Conservation (phyloP, 2,797 vertebrate genomes). For the Mus caroli region DNA sequence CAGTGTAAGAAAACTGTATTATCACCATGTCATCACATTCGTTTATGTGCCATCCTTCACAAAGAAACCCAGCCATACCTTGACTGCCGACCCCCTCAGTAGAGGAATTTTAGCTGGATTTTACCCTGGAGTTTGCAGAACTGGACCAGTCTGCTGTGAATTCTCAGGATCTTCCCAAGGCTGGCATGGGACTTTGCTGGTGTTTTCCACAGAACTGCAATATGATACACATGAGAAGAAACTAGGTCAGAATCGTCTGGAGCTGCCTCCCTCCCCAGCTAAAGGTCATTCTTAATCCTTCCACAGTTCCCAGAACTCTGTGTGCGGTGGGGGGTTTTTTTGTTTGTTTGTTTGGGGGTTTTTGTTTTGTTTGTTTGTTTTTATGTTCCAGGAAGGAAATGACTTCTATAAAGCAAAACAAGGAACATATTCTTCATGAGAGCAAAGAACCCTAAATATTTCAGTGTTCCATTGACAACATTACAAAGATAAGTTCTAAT, state of each 20-base stretch:
- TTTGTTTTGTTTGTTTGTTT: neutral
- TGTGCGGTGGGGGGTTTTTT: neutral
- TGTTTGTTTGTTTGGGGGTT: too few species aligned
- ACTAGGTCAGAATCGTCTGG: slow-evolving; percentile 74
- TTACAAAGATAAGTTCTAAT: slow-evolving; percentile 10
- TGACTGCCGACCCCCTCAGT: neutral
- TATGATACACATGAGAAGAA: slow-evolving; percentile 71
- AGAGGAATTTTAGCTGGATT: neutral
- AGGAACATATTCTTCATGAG: neutral
- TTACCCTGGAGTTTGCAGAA: neutral
- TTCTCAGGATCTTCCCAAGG: slow-evolving; percentile 30
- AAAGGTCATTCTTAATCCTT: slow-evolving; percentile 81
- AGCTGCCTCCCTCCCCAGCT: slow-evolving; percentile 59
- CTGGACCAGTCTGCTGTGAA: slow-evolving; percentile 50
- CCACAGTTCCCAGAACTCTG: neutral
- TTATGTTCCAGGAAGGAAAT: slow-evolving; percentile 68
- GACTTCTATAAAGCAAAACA: slow-evolving; percentile 61
- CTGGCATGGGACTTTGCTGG: slow-evolving; percentile 47
- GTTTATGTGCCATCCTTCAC: neutral
- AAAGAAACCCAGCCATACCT: neutral
- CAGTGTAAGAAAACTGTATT: neutral
- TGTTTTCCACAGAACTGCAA: slow-evolving; percentile 72
- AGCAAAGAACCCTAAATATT: slow-evolving; percentile 12
- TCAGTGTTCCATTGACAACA: slow-evolving; percentile 41
- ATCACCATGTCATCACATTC: neutral